A percentile compares a stretch with the other conserved stretches of the same genome.
Evolutionary conservation across 2,113 vertebrate genomes (phyloP).

Genomic region (Mobula hypostoma): DNA sequence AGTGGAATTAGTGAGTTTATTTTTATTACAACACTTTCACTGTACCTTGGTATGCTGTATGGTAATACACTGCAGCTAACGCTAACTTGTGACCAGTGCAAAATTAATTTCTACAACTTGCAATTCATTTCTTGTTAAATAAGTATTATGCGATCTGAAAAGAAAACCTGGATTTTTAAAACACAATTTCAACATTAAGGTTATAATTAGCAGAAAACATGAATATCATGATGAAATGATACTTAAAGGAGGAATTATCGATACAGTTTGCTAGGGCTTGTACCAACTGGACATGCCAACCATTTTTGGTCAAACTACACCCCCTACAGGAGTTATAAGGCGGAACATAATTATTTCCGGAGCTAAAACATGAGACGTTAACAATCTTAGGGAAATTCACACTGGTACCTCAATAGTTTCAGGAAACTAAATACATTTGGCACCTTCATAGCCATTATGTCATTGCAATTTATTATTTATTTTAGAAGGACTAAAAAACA

Average conservation of each 20-base stretch:
- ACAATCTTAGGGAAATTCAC: not conserved
- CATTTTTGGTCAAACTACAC: constrained; percentile 6
- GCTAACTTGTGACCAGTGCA: not conserved
- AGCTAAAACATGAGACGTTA: not conserved
- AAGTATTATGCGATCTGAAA: not conserved
- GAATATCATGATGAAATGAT: not conserved
- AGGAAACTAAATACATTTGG: not conserved
- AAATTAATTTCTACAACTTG: not conserved
- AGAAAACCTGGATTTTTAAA: not conserved
- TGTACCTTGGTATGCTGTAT: not conserved
- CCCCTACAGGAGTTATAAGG: not conserved
- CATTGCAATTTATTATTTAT: too few relatives aligned
- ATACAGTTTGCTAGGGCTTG: not conserved
- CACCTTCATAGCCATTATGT: not conserved
- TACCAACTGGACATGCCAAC: not conserved
- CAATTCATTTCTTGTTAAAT: not conserved
- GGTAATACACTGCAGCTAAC: not conserved
- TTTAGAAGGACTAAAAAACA: too few relatives aligned
- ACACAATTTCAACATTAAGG: not conserved
- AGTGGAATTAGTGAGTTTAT: not conserved
- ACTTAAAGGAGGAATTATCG: not conserved
- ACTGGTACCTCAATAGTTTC: not conserved
- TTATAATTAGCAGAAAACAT: not conserved
- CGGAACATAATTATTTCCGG: not conserved
- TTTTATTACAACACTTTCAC: not conserved